A percentile compares a stretch with the other conserved stretches of the same genome.
Evolutionary conservation across 2,797 vertebrate genomes (phyloP).

Genomic region (Myotis myotis): DNA sequence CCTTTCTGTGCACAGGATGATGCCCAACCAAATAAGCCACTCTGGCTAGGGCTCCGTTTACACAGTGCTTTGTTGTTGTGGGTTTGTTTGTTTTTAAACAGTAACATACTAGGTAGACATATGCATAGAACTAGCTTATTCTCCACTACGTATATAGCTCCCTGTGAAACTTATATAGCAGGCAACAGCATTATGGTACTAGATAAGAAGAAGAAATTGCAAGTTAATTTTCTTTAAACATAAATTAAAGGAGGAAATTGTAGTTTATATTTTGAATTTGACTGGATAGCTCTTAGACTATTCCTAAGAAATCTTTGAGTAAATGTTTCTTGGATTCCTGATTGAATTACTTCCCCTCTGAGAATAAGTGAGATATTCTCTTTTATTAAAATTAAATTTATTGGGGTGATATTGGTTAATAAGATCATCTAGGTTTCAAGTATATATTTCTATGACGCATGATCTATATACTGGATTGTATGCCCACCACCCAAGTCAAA

Average conservation of each 20-base stretch:
- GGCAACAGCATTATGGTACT: background rate
- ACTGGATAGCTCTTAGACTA: background rate
- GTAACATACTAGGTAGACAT: background rate
- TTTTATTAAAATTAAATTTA: too few species aligned
- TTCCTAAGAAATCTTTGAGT: background rate
- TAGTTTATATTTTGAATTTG: slow-evolving; percentile 31
- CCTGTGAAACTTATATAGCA: background rate
- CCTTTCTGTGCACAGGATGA: background rate
- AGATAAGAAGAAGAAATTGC: background rate
- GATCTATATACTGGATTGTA: too few species aligned
- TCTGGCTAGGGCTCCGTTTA: background rate
- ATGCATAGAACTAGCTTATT: background rate
- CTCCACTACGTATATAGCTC: background rate
- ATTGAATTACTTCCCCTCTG: background rate
- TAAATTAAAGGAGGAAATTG: background rate
- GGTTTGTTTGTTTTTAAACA: background rate
- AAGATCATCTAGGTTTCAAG: too few species aligned
- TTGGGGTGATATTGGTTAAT: too few species aligned
- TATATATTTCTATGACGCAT: too few species aligned
- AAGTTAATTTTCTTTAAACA: background rate
- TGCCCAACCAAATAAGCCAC: background rate
- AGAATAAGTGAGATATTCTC: background rate
- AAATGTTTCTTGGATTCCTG: background rate
- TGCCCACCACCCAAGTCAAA: too few species aligned
- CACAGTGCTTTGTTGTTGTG: background rate